These are phyloP conservation scores for Tinamus major DNA, from an alignment of 2,797 vertebrate genomes.

Conservation along the genomic window DNA sequence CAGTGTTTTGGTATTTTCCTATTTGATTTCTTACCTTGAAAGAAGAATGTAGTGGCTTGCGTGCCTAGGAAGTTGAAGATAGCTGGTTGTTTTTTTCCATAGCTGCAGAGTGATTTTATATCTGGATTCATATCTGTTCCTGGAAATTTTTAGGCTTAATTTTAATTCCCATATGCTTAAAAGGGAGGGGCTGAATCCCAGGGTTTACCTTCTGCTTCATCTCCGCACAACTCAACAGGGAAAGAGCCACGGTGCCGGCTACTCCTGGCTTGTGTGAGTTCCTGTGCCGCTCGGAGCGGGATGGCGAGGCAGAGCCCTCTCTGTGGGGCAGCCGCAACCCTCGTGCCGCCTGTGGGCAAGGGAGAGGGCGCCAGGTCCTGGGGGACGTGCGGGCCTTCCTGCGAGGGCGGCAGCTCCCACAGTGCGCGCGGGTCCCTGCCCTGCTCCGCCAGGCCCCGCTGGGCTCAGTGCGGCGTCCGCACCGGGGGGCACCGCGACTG, in stretches of 20 bases:
- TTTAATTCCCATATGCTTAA: conserved; percentile 61
- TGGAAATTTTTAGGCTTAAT: conserved; percentile 52
- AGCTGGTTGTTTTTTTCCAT: conserved; percentile 56
- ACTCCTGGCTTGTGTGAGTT: background rate
- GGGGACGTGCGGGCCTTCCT: too few species aligned
- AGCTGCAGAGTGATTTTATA: conserved; percentile 43
- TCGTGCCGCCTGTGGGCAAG: background rate
- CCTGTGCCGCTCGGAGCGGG: conserved; percentile 33
- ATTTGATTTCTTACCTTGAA: conserved; percentile 47
- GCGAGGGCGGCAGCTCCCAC: too few species aligned
- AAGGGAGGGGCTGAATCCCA: conserved; percentile 12
- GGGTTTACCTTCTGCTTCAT: background rate
- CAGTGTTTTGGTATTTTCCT: conserved; percentile 65
- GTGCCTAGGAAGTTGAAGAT: conserved; percentile 26
- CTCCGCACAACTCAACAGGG: conserved; percentile 8
- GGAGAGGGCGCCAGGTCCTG: too few species aligned
- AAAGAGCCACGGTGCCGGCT: background rate
- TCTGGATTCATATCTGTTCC: conserved; percentile 56
- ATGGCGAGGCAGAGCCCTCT: background rate
- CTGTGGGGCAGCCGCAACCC: background rate
- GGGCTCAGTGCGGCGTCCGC: too few species aligned
- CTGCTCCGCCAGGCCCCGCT: too few species aligned
- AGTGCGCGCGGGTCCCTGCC: too few species aligned
- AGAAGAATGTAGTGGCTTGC: conserved; percentile 40
- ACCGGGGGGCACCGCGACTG: too few species aligned